A percentile compares a stretch with the other conserved stretches of the same genome.
These are phyloP conservation scores for Tauraco erythrolophus DNA, from an alignment of 2,113 vertebrate species.

Conservation along the genomic window DNA sequence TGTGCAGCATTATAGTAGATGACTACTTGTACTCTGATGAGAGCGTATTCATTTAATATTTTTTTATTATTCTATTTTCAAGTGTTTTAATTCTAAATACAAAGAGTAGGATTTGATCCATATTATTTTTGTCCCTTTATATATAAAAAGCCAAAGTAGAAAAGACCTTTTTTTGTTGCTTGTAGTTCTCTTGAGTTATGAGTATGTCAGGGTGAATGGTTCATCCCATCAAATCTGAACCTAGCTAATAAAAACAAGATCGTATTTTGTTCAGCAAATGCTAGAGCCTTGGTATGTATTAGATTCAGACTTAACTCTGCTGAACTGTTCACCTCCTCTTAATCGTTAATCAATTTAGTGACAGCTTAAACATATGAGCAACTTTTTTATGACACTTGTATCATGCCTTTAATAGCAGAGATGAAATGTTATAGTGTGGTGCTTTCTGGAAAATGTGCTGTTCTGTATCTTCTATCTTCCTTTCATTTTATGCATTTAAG, in stretches of 20 bases:
- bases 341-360: conserved; percentile 73
- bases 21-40: neutral
- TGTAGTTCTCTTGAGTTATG: conserved; percentile 41
- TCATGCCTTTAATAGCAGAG: conserved; percentile 61
- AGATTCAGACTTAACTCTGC: conserved; percentile 65
- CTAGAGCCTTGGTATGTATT: conserved; percentile 51
- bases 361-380: conserved; percentile 63
- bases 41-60: neutral
- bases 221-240: conserved; percentile 65
- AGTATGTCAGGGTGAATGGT: conserved; percentile 61
- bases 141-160: neutral
- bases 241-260: conserved; percentile 67
- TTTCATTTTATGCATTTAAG: conserved; percentile 48
- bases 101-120: neutral
- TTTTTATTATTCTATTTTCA: neutral
- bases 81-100: neutral
- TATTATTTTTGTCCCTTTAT: neutral
- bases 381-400: conserved; percentile 60
- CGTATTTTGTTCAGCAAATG: conserved; percentile 29
- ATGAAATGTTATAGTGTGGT: conserved; percentile 38
- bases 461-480: neutral
- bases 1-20: neutral
- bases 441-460: conserved; percentile 24
- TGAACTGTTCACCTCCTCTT: conserved; percentile 76
- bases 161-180: neutral